Evolutionary conservation across 2,888 invertebrate species (phyloP), one percentile per base, ranked within the genome.

Genomic region (Fissipunctia ypsillon): DNA sequence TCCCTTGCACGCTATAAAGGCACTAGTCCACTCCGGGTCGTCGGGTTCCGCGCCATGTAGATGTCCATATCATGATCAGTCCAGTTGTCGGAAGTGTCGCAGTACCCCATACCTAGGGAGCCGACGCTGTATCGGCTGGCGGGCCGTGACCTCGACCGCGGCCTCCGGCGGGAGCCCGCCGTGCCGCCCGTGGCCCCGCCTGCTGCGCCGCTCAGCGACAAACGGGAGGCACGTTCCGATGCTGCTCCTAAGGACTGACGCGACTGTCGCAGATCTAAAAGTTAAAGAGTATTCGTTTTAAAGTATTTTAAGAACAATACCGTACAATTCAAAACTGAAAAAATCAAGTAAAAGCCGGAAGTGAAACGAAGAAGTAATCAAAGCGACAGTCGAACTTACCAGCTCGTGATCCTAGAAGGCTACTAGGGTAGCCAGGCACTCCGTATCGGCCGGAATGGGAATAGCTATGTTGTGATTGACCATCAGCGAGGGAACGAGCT

Each of bases 31-130:
- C 98, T 98, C 89, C 98, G 97, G 73, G 98, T 97, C 65, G 98
- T 98, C 80, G 98, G 98, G 96, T 99, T 99, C 90, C 99, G 97
- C 76, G 99, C 98, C 98, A 99, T 98, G 95, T 99, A 99, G 90
- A 99, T 99, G 89, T 99, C 99, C 98, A 99, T 98, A 92, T 99
- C 99, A 93, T 99, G 99, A 94, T 99, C 99, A 87, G 99, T 99
- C 99, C 99, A 99, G 93, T 98, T 98, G 93, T 98, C 98, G 67
- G 98, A 98, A 92, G 98, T 98, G 92, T 98, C 98, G 93, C 98
- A 98, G 93, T 98, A 98, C 93, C 98, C 98, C 89, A 98, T 96
- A 61, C 98, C 98, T 88, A 98, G 97, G 63, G 98, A 98, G 84
- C 98, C 98, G 78, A 98, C 98, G 80, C 98, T 95, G 91, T 97